A percentile compares a stretch with the other conserved stretches of the same genome.
phyloP scores from a whole-genome alignment of 1,140 invertebrate genomes.

The Chironomus striatipennis region DNA sequence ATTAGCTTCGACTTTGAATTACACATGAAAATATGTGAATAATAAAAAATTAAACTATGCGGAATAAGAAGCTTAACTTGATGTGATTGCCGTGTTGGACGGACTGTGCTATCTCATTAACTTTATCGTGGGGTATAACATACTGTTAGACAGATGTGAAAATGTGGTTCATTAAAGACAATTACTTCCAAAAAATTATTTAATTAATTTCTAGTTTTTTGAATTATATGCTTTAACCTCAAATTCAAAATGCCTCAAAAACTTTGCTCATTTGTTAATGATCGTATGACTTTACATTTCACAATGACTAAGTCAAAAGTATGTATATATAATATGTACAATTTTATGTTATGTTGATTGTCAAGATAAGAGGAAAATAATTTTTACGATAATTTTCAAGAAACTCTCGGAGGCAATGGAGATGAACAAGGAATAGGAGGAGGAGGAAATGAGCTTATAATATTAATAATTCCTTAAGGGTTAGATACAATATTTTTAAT shows the following conservation, averaged over 20 bases:
- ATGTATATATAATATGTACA: background rate
- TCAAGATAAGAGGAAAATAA: background rate
- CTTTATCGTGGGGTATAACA: too few species aligned
- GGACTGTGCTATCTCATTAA: too few species aligned
- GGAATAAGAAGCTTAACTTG: conserved; percentile 19
- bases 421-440: too few species aligned
- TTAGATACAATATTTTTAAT: conserved; percentile 15
- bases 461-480: conserved; percentile 5
- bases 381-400: too few species aligned
- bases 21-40: too few species aligned
- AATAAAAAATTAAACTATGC: background rate
- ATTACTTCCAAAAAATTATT: conserved; percentile 16
- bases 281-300: background rate
- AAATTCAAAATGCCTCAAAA: too few species aligned
- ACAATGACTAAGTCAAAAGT: too few species aligned
- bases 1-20: background rate
- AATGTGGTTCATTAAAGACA: conserved; percentile 20
- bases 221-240: background rate
- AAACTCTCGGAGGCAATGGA: too few species aligned
- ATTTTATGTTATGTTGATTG: background rate
- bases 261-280: conserved; percentile 1
- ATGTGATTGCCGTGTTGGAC: too few species aligned
- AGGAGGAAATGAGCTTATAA: too few species aligned
- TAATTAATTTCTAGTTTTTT: conserved; percentile 20
- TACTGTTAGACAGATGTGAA: conserved; percentile 16